These are phyloP conservation scores for Etheostoma nigrum DNA, from an alignment of 2,797 vertebrate genomes.

Conservation along the genomic window DNA sequence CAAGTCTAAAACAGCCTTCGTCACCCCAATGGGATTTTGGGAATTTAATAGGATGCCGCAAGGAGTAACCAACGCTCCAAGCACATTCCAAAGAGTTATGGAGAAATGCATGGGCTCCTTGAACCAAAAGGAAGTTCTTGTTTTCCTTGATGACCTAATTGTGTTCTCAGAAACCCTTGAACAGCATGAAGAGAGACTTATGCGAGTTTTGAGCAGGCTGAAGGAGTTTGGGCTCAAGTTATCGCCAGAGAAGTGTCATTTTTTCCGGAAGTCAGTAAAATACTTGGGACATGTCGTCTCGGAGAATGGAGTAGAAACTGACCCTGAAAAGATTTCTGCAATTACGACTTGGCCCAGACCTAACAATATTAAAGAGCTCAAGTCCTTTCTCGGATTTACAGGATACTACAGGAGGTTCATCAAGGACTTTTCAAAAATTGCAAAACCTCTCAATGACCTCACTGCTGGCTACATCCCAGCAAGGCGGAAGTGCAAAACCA, in stretches of 20 bases:
- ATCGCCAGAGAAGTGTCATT: constrained; percentile 17
- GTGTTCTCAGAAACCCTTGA: constrained; percentile 8
- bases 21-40: background rate
- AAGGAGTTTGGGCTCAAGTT: constrained; percentile 15
- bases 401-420: constrained; percentile 2
- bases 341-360: constrained; percentile 16
- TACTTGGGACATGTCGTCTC: constrained; percentile 26
- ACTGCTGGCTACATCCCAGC: background rate
- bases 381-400: constrained; percentile 9
- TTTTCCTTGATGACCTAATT: constrained; percentile 9
- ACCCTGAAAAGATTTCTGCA: constrained; percentile 13
- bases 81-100: constrained; percentile 13
- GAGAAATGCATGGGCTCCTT: constrained; percentile 12
- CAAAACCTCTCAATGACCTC: background rate
- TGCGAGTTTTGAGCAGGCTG: background rate
- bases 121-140: constrained; percentile 5
- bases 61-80: constrained; percentile 8
- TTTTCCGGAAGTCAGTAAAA: constrained; percentile 9
- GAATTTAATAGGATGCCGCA: constrained; percentile 20
- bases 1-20: constrained; percentile 8
- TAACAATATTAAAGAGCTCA: background rate
- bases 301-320: constrained; percentile 1
- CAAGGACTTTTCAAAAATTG: too few relatives aligned
- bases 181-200: background rate
- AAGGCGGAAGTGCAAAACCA: background rate